phyloP scores from a whole-genome alignment of 2,888 invertebrate genomes.

The Cheilosia grossa region DNA sequence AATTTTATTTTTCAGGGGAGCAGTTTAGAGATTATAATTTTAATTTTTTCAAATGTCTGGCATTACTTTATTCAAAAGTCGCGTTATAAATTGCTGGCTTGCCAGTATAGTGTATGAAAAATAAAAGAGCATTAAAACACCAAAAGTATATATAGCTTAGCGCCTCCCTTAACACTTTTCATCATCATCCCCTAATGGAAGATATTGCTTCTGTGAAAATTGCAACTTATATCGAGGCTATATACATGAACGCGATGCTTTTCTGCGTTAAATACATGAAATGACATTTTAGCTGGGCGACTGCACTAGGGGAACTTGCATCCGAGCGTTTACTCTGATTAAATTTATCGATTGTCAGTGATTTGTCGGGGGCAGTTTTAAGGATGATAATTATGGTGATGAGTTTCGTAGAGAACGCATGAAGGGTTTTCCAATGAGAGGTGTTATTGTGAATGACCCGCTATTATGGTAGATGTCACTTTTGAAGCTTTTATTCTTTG shows the following conservation, averaged over 20 bases:
- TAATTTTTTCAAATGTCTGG: too few species aligned
- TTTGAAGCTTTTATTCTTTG: too few species aligned
- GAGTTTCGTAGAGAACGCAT: not conserved
- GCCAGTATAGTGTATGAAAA: too few species aligned
- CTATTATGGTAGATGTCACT: too few species aligned
- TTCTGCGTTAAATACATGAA: conserved; percentile 49
- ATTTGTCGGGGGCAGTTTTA: conserved; percentile 40
- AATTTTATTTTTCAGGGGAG: too few species aligned
- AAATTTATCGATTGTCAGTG: conserved; percentile 49
- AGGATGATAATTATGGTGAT: conserved; percentile 42
- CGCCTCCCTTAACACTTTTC: conserved; percentile 25
- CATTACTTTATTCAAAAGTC: too few species aligned
- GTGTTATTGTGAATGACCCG: too few species aligned
- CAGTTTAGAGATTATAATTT: too few species aligned
- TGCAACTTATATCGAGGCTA: conserved; percentile 27
- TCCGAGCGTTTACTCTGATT: conserved; percentile 38
- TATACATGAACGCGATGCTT: conserved; percentile 9
- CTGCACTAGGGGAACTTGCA: conserved; percentile 15
- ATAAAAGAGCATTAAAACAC: too few species aligned
- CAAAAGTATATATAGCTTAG: conserved; percentile 4
- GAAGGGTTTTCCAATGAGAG: too few species aligned
- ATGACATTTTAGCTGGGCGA: conserved; percentile 35
- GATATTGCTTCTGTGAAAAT: conserved; percentile 34
- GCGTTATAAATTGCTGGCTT: too few species aligned
- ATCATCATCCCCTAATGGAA: conserved; percentile 36